Conservation (phyloP, 2,888 invertebrate genomes). For the Eucera pruinosa region DNA sequence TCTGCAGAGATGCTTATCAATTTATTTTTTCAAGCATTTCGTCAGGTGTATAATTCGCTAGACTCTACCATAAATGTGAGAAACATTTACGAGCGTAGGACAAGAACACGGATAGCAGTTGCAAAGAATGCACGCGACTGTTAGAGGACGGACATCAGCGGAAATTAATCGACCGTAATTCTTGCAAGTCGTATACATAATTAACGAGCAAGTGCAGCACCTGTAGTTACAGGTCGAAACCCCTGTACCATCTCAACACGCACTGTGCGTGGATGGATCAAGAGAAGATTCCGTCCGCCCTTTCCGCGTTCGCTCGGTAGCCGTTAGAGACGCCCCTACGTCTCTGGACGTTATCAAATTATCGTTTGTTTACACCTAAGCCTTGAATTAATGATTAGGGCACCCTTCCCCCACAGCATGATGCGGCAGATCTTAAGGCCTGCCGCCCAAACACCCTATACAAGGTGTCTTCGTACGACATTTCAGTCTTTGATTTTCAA, state of each 20-base stretch:
- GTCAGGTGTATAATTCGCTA: not conserved
- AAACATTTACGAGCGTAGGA: not conserved
- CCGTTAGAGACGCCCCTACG: constrained; percentile 71
- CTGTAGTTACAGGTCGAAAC: constrained; percentile 67
- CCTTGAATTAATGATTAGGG: constrained; percentile 83
- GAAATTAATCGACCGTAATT: constrained; percentile 78
- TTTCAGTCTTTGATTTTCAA: not conserved
- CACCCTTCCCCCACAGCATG: constrained; percentile 76
- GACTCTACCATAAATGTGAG: not conserved
- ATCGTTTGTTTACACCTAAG: constrained; percentile 83
- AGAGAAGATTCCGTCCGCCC: constrained; percentile 69
- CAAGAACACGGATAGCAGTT: constrained; percentile 17
- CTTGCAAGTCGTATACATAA: constrained; percentile 74
- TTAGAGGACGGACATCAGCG: constrained; percentile 56
- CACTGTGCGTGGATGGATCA: constrained; percentile 69
- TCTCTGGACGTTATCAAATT: constrained; percentile 83
- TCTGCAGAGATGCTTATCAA: too few species aligned
- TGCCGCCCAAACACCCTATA: constrained; percentile 71
- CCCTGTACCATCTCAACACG: constrained; percentile 56
- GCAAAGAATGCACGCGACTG: constrained; percentile 23
- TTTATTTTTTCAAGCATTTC: too few species aligned
- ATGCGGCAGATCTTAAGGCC: constrained; percentile 82
- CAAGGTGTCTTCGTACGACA: constrained; percentile 67
- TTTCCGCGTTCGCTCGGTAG: constrained; percentile 70
- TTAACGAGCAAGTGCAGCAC: constrained; percentile 77